These are phyloP conservation scores for Murina feae DNA, from an alignment of 2,113 vertebrate species.

Conservation along the genomic window DNA sequence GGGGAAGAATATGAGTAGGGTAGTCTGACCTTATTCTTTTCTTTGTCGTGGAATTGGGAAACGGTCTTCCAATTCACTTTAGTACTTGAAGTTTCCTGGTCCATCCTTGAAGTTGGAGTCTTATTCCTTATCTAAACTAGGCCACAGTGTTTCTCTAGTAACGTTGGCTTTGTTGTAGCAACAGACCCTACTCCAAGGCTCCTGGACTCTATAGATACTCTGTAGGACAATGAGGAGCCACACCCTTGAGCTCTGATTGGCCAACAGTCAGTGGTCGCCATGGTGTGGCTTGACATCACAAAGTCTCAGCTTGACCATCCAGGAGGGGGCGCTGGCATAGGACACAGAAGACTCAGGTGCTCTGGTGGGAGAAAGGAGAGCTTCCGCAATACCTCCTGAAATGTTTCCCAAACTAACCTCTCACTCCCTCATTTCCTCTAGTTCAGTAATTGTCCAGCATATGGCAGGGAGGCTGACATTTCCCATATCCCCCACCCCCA, in stretches of 20 bases:
- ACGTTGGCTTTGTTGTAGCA: not conserved
- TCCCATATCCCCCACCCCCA: too few relatives aligned
- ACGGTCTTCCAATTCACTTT: fast-evolving
- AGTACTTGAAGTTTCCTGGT: fast-evolving
- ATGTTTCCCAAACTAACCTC: not conserved
- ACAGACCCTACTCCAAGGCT: not conserved
- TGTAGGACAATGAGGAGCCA: not conserved
- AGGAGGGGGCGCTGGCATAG: too few relatives aligned
- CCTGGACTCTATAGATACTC: too few relatives aligned
- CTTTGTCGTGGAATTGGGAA: fast-evolving
- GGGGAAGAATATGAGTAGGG: not conserved
- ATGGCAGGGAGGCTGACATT: not conserved
- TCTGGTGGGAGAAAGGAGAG: not conserved
- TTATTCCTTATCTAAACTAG: too few relatives aligned
- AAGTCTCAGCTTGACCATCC: too few relatives aligned
- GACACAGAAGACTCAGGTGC: too few relatives aligned
- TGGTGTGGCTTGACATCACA: too few relatives aligned
- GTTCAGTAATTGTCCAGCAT: too few relatives aligned
- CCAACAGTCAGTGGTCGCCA: too few relatives aligned
- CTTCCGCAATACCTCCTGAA: not conserved
- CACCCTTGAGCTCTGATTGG: not conserved
- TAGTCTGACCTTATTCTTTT: not conserved
- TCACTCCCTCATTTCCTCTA: not conserved
- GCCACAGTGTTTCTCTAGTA: too few relatives aligned
- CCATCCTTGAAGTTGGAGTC: fast-evolving